Evolutionary conservation across 2,797 vertebrate genomes (phyloP).

Genomic region (Okamejei kenojei): DNA sequence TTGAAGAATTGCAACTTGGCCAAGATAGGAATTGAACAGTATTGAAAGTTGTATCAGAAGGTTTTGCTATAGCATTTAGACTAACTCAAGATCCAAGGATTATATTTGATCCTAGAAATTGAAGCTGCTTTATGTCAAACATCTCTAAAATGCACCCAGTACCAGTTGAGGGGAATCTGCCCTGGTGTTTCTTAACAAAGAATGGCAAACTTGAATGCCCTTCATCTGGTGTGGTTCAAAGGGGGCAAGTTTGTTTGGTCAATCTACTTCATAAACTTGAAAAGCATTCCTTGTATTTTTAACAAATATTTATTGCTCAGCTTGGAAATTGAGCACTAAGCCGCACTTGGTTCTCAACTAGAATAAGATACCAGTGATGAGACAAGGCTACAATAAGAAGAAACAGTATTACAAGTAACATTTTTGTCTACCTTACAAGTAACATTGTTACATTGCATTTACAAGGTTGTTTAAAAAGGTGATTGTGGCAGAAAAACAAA

Average conservation of each 20-base stretch:
- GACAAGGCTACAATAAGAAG: not conserved
- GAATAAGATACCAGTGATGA: not conserved
- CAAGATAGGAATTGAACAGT: not conserved
- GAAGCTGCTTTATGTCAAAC: not conserved
- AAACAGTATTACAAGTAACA: not conserved
- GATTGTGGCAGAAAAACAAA: not conserved
- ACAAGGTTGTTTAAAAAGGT: not conserved
- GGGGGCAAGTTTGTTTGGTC: not conserved
- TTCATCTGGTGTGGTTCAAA: not conserved
- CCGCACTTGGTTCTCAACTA: not conserved
- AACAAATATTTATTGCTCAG: not conserved
- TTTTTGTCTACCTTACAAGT: not conserved
- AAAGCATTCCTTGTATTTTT: not conserved
- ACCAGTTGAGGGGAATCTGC: not conserved
- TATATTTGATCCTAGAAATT: not conserved
- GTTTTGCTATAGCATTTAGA: not conserved
- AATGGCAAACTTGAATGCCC: not conserved
- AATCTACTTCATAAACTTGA: not conserved
- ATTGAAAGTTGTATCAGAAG: too few relatives aligned
- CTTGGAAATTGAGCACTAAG: not conserved
- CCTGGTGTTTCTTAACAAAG: not conserved
- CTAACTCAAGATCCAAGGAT: not conserved
- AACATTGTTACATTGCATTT: not conserved
- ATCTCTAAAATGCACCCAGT: not conserved
- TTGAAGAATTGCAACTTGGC: too few relatives aligned